phyloP scores from a whole-genome alignment of 2,113 vertebrate genomes.

The Leucopsar rothschildi region DNA sequence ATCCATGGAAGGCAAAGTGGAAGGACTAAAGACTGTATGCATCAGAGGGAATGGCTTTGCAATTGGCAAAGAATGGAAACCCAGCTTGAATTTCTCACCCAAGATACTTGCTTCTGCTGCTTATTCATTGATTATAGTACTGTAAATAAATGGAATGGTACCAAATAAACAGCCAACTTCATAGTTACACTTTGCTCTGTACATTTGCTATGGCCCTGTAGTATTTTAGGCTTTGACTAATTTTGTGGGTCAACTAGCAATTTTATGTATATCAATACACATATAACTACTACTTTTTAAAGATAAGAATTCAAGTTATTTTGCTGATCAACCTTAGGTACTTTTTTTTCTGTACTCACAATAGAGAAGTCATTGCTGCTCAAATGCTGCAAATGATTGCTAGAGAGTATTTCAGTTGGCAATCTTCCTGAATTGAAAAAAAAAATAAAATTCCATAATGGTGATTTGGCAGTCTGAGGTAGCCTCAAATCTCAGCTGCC shows the following conservation, averaged over 20 bases:
- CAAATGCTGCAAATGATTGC: not conserved
- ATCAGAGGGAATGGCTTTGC: not conserved
- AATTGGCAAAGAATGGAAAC: not conserved
- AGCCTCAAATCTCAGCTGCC: not conserved
- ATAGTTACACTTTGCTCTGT: not conserved
- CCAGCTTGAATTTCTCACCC: not conserved
- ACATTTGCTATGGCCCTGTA: not conserved
- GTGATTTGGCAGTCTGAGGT: not conserved
- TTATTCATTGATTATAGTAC: not conserved
- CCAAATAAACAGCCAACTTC: not conserved
- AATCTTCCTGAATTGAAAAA: not conserved
- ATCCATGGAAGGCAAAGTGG: not conserved
- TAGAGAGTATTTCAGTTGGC: not conserved
- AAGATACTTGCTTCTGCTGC: not conserved
- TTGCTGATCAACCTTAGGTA: not conserved
- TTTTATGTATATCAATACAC: not conserved
- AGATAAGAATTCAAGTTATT: not conserved
- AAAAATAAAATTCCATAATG: not conserved
- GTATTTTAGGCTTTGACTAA: not conserved
- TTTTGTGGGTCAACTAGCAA: not conserved
- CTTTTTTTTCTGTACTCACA: not conserved
- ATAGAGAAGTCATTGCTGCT: not conserved
- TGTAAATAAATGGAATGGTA: rapidly evolving
- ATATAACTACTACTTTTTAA: not conserved
- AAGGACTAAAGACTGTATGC: not conserved